Evolutionary conservation across 1,140 invertebrate species (phyloP).

Genomic region (Liolophura sinensis): DNA sequence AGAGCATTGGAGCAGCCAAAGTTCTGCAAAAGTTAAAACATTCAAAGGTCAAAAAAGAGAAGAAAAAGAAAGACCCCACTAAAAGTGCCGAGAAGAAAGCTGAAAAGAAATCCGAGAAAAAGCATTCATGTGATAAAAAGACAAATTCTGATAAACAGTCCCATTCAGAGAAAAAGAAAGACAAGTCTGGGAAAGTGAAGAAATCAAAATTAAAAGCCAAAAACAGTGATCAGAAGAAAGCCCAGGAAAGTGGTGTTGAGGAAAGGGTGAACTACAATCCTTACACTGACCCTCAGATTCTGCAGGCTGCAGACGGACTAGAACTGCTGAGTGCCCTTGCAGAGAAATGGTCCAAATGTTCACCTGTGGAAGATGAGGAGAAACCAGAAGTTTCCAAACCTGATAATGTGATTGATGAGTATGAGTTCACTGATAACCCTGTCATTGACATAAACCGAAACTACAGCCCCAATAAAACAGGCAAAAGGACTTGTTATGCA

Average conservation of each 20-base stretch:
- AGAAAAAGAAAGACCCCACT: background rate
- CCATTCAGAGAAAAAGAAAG: background rate
- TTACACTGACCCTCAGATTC: conserved; percentile 47
- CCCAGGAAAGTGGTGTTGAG: conserved; percentile 4
- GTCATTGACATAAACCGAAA: no score
- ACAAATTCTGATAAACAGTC: background rate
- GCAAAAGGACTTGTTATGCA: no score
- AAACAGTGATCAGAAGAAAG: background rate
- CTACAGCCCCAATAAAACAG: no score
- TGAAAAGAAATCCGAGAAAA: background rate
- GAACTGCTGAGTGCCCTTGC: conserved; percentile 82
- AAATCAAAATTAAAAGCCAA: background rate
- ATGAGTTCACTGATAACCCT: no score
- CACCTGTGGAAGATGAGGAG: conserved; percentile 39
- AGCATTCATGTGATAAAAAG: background rate
- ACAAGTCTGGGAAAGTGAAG: background rate
- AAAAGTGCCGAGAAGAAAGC: background rate
- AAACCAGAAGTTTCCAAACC: no score
- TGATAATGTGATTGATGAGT: no score
- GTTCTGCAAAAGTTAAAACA: background rate
- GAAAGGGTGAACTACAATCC: conserved; percentile 28
- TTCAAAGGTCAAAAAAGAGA: background rate
- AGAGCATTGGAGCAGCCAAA: background rate
- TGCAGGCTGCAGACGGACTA: conserved; percentile 69
- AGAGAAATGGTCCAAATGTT: conserved; percentile 80